A percentile compares a stretch with the other conserved stretches of the same genome.
Conservation (phyloP, 2,797 vertebrate species). For the Fistularia commersonii region DNA sequence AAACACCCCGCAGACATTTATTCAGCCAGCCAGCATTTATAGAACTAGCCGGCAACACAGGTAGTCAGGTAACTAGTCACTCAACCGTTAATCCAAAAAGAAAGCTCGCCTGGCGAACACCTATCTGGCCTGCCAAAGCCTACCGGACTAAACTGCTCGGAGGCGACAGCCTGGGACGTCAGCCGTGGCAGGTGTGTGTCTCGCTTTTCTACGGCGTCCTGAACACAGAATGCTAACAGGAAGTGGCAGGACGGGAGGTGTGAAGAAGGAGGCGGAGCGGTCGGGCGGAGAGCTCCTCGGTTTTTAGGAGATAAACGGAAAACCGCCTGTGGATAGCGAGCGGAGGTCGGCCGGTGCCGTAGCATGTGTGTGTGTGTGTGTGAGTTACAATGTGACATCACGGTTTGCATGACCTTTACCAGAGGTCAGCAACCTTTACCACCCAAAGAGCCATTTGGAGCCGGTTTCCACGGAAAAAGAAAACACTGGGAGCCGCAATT, state of each 20-base stretch:
- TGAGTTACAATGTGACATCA: background rate
- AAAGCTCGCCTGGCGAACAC: constrained; percentile 18
- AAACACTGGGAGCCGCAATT: too few species aligned
- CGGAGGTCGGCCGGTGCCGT: too few species aligned
- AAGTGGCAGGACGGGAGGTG: constrained; percentile 52
- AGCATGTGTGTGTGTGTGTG: constrained; percentile 5
- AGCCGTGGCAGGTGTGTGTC: constrained; percentile 55
- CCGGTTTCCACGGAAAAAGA: too few species aligned
- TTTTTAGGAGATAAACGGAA: constrained; percentile 33
- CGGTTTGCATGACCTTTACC: background rate
- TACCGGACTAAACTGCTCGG: constrained; percentile 24
- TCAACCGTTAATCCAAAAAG: constrained; percentile 31
- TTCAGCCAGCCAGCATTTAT: constrained; percentile 20
- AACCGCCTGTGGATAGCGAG: background rate
- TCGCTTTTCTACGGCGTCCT: constrained; percentile 39
- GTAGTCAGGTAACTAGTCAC: constrained; percentile 22
- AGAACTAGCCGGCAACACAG: constrained; percentile 32
- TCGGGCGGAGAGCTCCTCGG: constrained; percentile 28
- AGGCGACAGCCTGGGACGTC: constrained; percentile 32
- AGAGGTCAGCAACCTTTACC: too few species aligned
- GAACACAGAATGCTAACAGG: constrained; percentile 50
- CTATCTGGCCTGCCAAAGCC: constrained; percentile 9
- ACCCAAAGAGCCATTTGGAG: too few species aligned
- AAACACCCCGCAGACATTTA: constrained; percentile 21
- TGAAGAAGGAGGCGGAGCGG: constrained; percentile 36